These are phyloP conservation scores for Leucosticte australis DNA, from an alignment of 2,113 vertebrate species.

Conservation along the genomic window DNA sequence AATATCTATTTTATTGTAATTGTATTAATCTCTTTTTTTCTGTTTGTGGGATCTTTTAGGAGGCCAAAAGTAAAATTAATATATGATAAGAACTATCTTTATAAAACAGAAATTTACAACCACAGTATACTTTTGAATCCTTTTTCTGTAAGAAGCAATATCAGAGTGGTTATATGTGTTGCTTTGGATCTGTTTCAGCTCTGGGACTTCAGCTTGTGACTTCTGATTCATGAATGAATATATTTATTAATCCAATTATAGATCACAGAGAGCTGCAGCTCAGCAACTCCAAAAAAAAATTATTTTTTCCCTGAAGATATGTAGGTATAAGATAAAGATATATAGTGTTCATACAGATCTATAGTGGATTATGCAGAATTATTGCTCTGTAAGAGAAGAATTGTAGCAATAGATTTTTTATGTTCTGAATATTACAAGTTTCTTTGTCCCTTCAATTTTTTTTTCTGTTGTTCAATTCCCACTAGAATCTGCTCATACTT, in stretches of 20 bases:
- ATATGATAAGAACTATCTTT: not conserved
- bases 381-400: not conserved
- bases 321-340: not conserved
- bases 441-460: not conserved
- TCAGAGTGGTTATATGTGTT: not conserved
- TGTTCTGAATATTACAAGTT: not conserved
- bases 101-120: not conserved
- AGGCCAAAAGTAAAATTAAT: not conserved
- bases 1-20: not conserved
- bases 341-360: not conserved
- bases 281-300: not conserved
- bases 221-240: slow-evolving; percentile 9
- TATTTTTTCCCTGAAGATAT: not conserved
- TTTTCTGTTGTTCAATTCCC: not conserved
- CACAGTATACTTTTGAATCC: not conserved
- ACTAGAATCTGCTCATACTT: not conserved
- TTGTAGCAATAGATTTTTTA: not conserved
- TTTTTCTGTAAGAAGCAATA: not conserved
- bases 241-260: slow-evolving; percentile 28
- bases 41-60: not conserved
- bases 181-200: not conserved
- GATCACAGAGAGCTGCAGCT: not conserved
- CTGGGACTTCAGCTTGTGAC: not conserved
- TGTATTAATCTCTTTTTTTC: not conserved
- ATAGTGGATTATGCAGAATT: not conserved